Evolutionary conservation across 2,888 invertebrate genomes (phyloP).

Genomic region (Brachynemurus nebulosus): DNA sequence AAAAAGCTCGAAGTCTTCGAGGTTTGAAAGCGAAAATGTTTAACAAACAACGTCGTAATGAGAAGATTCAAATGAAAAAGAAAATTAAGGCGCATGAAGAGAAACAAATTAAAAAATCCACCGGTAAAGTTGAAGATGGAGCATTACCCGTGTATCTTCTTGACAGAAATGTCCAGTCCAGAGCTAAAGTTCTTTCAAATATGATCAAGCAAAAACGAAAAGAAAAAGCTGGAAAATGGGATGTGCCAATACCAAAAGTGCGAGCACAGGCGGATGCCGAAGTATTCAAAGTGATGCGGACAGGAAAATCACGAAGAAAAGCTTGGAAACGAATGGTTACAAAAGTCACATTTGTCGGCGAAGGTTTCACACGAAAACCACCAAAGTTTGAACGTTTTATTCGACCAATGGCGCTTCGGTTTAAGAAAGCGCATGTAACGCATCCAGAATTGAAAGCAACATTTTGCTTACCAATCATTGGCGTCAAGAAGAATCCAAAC

Average conservation of each 20-base stretch:
- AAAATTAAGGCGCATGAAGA: slow-evolving; percentile 97
- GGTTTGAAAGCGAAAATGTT: slow-evolving; percentile 96
- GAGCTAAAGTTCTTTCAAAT: slow-evolving; percentile 92
- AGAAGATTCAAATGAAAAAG: slow-evolving; percentile 99
- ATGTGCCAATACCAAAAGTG: slow-evolving; percentile 98
- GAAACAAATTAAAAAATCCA: slow-evolving; percentile 70
- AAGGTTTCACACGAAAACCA: slow-evolving; percentile 96
- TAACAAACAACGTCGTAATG: slow-evolving; percentile 91
- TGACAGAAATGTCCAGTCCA: slow-evolving; percentile 87
- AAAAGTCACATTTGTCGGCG: slow-evolving; percentile 95
- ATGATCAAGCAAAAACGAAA: slow-evolving; percentile 99
- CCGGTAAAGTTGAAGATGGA: slow-evolving; percentile 73
- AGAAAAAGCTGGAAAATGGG: slow-evolving; percentile 99
- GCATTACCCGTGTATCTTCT: slow-evolving; percentile 93
- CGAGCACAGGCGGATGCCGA: slow-evolving; percentile 92
- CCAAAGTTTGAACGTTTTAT: slow-evolving; percentile 99
- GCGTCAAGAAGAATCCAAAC: slow-evolving; percentile 98
- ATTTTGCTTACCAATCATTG: slow-evolving; percentile 92
- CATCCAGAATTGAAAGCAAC: slow-evolving; percentile 99
- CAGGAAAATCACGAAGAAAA: slow-evolving; percentile 86
- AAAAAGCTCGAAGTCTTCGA: slow-evolving; percentile 80
- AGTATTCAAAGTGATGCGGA: slow-evolving; percentile 84
- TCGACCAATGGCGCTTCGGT: slow-evolving; percentile 90
- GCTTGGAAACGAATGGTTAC: slow-evolving; percentile 99
- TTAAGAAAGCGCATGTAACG: slow-evolving; percentile 97